Evolutionary conservation across 2,113 vertebrate species (phyloP).

Genomic region (Hyperoodon ampullatus): DNA sequence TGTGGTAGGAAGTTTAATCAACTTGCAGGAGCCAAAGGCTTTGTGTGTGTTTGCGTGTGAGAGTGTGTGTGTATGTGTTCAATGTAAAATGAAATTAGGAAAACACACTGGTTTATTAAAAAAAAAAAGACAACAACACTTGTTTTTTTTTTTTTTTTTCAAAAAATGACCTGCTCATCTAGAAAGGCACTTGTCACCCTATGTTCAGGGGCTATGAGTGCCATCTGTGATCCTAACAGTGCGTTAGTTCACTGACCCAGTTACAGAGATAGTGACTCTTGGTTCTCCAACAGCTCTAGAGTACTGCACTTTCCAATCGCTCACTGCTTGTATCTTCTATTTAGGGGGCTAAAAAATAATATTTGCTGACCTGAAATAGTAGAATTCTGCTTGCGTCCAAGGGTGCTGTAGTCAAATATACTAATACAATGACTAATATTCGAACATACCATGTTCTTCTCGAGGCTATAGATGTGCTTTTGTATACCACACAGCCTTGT

Average conservation of each 20-base stretch:
- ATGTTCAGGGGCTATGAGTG: not conserved
- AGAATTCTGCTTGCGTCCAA: not conserved
- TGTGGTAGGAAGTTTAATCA: not conserved
- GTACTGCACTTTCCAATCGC: not conserved
- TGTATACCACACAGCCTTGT: not conserved
- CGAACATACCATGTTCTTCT: not conserved
- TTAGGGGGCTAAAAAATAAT: not conserved
- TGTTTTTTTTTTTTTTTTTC: not conserved
- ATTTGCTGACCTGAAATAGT: not conserved
- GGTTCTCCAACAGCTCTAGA: not conserved
- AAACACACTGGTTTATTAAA: not conserved
- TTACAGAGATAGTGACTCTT: not conserved
- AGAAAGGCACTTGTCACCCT: not conserved
- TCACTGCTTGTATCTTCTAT: not conserved
- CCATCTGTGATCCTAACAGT: not conserved
- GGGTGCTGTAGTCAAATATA: not conserved
- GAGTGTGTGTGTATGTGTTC: not conserved
- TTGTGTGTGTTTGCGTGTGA: not conserved
- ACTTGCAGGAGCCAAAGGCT: not conserved
- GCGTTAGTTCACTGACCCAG: not conserved
- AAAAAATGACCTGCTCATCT: not conserved
- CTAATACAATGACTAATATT: not conserved
- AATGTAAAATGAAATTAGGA: constrained; percentile 14
- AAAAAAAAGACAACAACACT: no score
- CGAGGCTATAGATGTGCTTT: not conserved